phyloP scores from a whole-genome alignment of 2,113 vertebrate species.

The Vulpes lagopus region DNA sequence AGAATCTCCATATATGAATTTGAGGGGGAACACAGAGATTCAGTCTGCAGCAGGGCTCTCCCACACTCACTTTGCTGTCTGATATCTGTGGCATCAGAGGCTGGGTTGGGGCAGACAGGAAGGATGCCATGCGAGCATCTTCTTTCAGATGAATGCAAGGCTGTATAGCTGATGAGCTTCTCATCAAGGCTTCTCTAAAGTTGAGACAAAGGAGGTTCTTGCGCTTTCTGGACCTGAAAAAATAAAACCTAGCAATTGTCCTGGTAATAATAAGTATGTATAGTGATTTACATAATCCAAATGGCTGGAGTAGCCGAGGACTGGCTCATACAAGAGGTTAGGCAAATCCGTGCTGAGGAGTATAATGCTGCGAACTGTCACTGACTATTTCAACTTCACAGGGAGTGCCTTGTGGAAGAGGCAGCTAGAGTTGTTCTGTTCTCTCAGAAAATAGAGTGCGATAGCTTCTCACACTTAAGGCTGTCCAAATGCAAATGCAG shows the following conservation, averaged over 20 bases:
- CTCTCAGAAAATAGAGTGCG: slow-evolving; percentile 60
- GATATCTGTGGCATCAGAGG: background rate
- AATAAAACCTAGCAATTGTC: slow-evolving; percentile 33
- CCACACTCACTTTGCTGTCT: background rate
- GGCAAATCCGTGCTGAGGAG: slow-evolving; percentile 32
- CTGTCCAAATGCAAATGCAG: slow-evolving; percentile 49
- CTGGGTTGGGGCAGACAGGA: background rate
- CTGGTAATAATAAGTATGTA: background rate
- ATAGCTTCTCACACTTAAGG: background rate
- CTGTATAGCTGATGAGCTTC: background rate
- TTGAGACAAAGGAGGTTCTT: slow-evolving; percentile 10
- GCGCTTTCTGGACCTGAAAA: slow-evolving; percentile 39
- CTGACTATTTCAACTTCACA: slow-evolving; percentile 65
- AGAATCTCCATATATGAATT: background rate
- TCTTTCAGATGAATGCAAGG: background rate
- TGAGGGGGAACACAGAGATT: background rate
- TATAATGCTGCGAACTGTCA: slow-evolving; percentile 60
- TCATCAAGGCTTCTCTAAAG: background rate
- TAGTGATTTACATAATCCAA: slow-evolving; percentile 59
- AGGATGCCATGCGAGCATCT: background rate
- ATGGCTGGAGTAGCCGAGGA: slow-evolving; percentile 39
- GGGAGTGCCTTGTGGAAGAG: slow-evolving; percentile 75
- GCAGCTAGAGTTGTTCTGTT: slow-evolving; percentile 72
- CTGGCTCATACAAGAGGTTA: background rate
- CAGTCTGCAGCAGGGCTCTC: background rate